These are phyloP conservation scores for Caenorhabditis macrosperma DNA, from an alignment of 2,888 invertebrate genomes.

Conservation along the genomic window DNA sequence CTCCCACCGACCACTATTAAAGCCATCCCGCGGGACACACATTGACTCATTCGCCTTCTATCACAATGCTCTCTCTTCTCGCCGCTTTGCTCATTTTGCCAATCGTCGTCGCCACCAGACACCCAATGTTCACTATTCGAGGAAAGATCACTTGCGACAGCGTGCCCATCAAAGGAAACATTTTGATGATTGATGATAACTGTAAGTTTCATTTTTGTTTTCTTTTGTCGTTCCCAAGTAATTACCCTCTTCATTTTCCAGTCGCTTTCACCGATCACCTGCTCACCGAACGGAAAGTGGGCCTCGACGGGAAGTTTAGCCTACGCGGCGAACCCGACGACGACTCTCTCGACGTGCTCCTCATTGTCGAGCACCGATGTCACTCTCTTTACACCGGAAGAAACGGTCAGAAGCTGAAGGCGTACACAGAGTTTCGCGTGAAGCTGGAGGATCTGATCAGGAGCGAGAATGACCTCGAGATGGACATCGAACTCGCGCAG, in stretches of 20 bases:
- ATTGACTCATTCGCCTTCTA: conserved; percentile 18
- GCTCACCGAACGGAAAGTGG: conserved; percentile 12
- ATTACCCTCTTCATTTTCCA: not conserved
- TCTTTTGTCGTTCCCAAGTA: too few relatives aligned
- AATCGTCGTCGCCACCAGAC: not conserved
- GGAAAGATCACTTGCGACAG: conserved; percentile 26
- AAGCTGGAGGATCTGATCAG: conserved; percentile 7
- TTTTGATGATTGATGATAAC: conserved; percentile 37
- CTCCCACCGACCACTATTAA: conserved; percentile 25
- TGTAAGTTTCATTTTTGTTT: conserved; percentile 26
- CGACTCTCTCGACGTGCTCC: conserved; percentile 24
- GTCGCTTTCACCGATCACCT: conserved; percentile 24
- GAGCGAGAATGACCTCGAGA: conserved; percentile 15
- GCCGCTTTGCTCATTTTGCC: not conserved
- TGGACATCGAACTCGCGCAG: conserved; percentile 22
- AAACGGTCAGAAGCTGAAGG: conserved; percentile 7
- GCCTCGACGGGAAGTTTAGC: conserved; percentile 13
- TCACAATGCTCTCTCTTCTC: not conserved
- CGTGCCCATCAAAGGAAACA: conserved; percentile 20
- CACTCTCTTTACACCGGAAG: conserved; percentile 15
- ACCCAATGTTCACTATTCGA: conserved; percentile 6
- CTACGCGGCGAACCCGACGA: conserved; percentile 20
- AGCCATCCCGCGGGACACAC: not conserved
- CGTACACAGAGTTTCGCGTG: conserved; percentile 11
- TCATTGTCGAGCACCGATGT: conserved; percentile 28